Conservation (phyloP, 1,140 invertebrate genomes). For the Xylocopa sonorina region DNA sequence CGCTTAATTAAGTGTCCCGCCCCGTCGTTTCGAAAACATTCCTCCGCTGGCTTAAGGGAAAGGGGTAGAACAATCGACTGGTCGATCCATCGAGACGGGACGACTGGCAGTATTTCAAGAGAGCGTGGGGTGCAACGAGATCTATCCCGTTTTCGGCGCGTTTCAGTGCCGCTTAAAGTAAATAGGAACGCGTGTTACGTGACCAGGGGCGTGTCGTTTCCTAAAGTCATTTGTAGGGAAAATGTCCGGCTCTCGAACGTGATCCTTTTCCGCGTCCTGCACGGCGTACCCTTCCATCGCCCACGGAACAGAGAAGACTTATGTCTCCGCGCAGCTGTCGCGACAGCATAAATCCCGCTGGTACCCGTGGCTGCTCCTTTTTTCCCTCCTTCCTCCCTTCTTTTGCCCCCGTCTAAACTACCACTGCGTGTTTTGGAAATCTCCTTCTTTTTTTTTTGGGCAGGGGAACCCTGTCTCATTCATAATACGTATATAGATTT, state of each 20-base stretch:
- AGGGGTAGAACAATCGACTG: constrained; percentile 42
- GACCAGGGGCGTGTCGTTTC: constrained; percentile 79
- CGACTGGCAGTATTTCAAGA: constrained; percentile 47
- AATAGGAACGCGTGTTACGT: constrained; percentile 67
- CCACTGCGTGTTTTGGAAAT: constrained; percentile 1
- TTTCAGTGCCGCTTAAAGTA: constrained; percentile 55
- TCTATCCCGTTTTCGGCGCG: constrained; percentile 39
- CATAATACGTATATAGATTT: not conserved
- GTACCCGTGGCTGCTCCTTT: constrained; percentile 41
- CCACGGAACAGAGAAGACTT: constrained; percentile 57
- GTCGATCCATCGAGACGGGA: constrained; percentile 20
- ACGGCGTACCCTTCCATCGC: constrained; percentile 63
- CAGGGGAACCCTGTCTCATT: not conserved
- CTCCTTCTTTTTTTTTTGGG: constrained; percentile 38
- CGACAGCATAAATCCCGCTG: constrained; percentile 41
- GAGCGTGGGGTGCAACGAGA: constrained; percentile 23
- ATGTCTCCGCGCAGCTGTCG: constrained; percentile 73
- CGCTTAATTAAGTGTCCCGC: constrained; percentile 28
- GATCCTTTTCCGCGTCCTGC: constrained; percentile 74
- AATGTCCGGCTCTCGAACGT: constrained; percentile 69
- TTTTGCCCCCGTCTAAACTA: not conserved
- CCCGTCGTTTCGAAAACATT: constrained; percentile 24
- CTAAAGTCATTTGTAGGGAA: constrained; percentile 78
- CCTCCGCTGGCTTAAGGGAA: constrained; percentile 4
- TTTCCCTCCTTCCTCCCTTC: constrained; percentile 35